Base-by-base conservation (phyloP, 1,140 invertebrate genomes). In the Camponotus floridanus region DNA sequence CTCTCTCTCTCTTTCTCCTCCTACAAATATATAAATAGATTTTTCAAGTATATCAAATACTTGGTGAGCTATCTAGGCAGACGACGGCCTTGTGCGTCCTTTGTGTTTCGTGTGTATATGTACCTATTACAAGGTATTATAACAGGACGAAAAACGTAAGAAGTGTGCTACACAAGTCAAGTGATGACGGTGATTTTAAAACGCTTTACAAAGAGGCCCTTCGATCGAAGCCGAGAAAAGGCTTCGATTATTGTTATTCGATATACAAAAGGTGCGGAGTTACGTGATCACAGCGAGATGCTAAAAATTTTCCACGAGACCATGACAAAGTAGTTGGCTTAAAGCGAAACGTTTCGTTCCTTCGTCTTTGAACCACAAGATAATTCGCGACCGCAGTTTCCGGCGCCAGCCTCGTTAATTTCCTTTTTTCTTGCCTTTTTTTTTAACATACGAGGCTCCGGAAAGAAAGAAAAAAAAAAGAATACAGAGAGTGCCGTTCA, bases 261-360 rank as follows among this genome's bases (percentile, higher is more conserved):
- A 80, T 68, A 86, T 89, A 88, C 70, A 80, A 90, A 90, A 90
- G 85, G 76, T 86, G 88, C 86, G 71, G 9, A 70, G 83, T 90
- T 92, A 92, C 88, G 84, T 89, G 91, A 92, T 92, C 91, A 92
- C 91, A 92, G 90, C 71, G 84, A 91, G 87, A 92, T 86, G 89
- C 87, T 91, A 92, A 86, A 85, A 90, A 88, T 88, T 88, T 88
- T 91, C 73, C 81, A 70, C 48, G 76, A 70, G 67, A 70, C 86
- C 79, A 86, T 89, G 88, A 90, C 83, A 90, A 92, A 92, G 88
- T 88, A 88, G 74, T 26, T 67, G 26, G 55, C 33, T 65, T 33
- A 48, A 51, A 51, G 13, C 6, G 33, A 62, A 36, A 48, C 15
- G n/a, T 45, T 45, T 36, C 33, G 42, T 15, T 36, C 15, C 18